Evolutionary conservation across 2,888 invertebrate genomes (phyloP).

Genomic region (Dysmachus trigonus): DNA sequence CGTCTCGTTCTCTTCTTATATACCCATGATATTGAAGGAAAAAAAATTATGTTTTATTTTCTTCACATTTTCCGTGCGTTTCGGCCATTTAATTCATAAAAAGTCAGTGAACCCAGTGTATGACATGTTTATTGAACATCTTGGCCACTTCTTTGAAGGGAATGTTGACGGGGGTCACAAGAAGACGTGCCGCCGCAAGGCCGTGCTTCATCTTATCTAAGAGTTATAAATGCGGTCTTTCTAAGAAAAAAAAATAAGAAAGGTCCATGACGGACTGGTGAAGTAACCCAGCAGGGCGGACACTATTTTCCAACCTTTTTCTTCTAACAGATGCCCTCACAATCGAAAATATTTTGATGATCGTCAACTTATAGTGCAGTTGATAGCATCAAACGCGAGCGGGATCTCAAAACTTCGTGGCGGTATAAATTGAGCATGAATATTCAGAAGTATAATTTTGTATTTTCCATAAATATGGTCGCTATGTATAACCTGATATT

Average conservation of each 20-base stretch:
- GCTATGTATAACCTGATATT: not conserved
- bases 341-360: not conserved
- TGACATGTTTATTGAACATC: conserved; percentile 29
- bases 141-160: not conserved
- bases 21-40: not conserved
- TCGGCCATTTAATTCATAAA: conserved; percentile 24
- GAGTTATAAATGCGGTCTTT: not conserved
- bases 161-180: not conserved
- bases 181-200: not conserved
- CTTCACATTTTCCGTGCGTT: conserved; percentile 2
- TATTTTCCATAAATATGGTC: not conserved
- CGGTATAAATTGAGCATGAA: not conserved
- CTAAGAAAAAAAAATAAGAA: not conserved
- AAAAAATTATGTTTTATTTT: not conserved
- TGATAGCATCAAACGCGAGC: not conserved
- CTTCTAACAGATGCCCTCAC: not conserved
- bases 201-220: not conserved
- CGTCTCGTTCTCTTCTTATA: not conserved
- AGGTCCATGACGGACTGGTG: not conserved
- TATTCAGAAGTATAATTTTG: not conserved
- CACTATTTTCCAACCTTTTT: not conserved
- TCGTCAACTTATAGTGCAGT: not conserved
- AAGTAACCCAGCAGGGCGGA: not conserved
- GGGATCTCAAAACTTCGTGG: not conserved
- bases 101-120: conserved; percentile 28